Conservation (phyloP, 2,797 vertebrate genomes). For the Crenichthys baileyi region DNA sequence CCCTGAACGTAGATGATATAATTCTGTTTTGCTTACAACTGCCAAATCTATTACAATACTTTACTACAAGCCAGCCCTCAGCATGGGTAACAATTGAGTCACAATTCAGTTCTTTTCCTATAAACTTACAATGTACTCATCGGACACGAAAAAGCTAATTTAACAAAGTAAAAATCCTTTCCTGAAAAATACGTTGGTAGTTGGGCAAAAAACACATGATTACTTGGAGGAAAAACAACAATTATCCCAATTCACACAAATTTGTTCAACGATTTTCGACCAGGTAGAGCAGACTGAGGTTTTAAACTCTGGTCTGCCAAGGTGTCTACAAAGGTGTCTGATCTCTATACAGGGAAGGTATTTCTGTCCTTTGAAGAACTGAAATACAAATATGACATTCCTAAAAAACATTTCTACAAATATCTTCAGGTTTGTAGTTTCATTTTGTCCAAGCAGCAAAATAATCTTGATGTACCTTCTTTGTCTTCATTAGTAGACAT, state of each 20-base stretch:
- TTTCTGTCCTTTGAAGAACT: constrained; percentile 12
- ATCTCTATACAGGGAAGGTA: constrained; percentile 1
- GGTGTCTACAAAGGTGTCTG: background rate
- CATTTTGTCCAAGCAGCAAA: background rate
- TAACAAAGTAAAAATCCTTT: background rate
- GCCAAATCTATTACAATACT: no score
- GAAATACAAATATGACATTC: constrained; percentile 4
- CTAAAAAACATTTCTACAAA: constrained; percentile 7
- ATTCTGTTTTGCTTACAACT: no score
- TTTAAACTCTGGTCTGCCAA: background rate
- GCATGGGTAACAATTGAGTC: no score
- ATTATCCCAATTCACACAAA: background rate
- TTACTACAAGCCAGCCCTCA: no score
- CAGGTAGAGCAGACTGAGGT: background rate
- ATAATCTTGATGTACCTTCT: background rate
- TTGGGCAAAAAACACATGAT: background rate
- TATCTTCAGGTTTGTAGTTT: constrained; percentile 1
- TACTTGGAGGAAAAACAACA: background rate
- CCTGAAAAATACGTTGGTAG: background rate
- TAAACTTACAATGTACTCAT: no score
- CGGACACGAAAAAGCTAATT: background rate
- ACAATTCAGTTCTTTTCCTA: no score
- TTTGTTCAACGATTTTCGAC: no score
- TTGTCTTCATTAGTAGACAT: background rate
- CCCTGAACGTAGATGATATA: no score